Evolutionary conservation across 2,113 vertebrate genomes (phyloP), one percentile per base, ranked within the genome.

Genomic region (Rafetus swinhoei): DNA sequence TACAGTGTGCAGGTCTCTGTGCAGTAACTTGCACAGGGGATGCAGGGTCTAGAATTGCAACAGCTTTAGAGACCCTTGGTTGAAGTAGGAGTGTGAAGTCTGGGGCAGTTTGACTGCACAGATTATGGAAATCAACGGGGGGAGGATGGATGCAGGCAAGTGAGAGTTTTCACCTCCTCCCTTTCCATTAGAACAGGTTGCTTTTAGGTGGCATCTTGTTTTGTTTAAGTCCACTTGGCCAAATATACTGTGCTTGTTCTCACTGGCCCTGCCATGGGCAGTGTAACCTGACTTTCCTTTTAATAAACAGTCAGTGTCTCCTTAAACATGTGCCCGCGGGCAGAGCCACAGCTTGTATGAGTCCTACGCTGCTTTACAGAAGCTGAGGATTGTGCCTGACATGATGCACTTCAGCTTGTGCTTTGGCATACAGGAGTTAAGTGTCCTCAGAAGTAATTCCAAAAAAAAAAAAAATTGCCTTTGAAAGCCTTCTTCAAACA

Each of bases 401-500:
- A 16, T 7, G 0, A 19, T 7, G 0, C 12, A 39, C 62, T 86
- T 14, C 76, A 89, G 50, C 77, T 94, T 86, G 84, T 86, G 39
- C 9, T 79, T 25, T 82, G 89, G 65, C 62, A 88, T 24, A 45
- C 29, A 76, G 39, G 4, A 77, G 53, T 32, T 56, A 88, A 27
- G 10, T 54, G 3, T 2, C 32, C 76, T 81, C 77, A 87, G 60
- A 88, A 54, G 35, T n/a, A 92, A 2, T 35, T 56, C 9, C 45
- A 52, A 27, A n/a, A 79, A 55, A 52, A 94, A 50, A 74, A 86
- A 76, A 22, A 81, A 21, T n/a, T 76, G 18, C 7, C 52, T 87
- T 87, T 91, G 32, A 87, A 96, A 88, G 35, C 13, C 74, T 91
- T 87, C 72, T 93, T 85, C 53, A 85, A 91, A 84, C n/a, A 89